Evolutionary conservation across 2,113 vertebrate species (phyloP).

Genomic region (Mustela nigripes): DNA sequence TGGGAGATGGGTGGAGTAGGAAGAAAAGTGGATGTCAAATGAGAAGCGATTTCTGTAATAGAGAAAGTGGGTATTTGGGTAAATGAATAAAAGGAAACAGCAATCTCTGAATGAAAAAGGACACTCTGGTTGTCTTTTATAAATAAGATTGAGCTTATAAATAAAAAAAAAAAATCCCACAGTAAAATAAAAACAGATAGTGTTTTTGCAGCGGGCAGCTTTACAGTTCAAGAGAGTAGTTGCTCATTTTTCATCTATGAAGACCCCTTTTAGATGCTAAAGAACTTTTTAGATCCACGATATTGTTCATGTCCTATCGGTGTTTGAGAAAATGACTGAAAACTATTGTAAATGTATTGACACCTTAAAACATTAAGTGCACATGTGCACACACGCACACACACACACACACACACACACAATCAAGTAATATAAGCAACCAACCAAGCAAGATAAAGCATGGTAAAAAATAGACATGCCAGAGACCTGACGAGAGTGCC

Average conservation of each 20-base stretch:
- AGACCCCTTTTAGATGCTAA: neutral
- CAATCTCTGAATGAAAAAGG: neutral
- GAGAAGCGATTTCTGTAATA: constrained; percentile 53
- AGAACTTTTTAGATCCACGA: neutral
- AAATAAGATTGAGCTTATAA: constrained; percentile 43
- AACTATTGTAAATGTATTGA: neutral
- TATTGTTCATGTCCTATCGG: neutral
- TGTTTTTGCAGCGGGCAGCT: neutral
- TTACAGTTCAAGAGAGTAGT: neutral
- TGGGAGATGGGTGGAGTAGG: neutral
- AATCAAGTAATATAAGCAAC: neutral
- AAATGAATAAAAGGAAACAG: constrained; percentile 52
- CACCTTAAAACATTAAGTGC: neutral
- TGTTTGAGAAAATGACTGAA: constrained; percentile 38
- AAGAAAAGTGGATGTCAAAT: neutral
- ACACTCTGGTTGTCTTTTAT: constrained; percentile 29
- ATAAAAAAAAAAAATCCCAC: constrained; percentile 21
- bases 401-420: neutral
- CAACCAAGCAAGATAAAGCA: neutral
- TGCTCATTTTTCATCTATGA: neutral
- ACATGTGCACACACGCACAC: neutral
- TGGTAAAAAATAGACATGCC: neutral
- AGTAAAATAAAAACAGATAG: constrained; percentile 52
- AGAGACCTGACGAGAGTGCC: neutral
- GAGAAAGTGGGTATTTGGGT: constrained; percentile 30